Evolutionary conservation across 2,888 invertebrate genomes (phyloP), one percentile per base, ranked within the genome.

Genomic region (Patella ulyssiponensis): DNA sequence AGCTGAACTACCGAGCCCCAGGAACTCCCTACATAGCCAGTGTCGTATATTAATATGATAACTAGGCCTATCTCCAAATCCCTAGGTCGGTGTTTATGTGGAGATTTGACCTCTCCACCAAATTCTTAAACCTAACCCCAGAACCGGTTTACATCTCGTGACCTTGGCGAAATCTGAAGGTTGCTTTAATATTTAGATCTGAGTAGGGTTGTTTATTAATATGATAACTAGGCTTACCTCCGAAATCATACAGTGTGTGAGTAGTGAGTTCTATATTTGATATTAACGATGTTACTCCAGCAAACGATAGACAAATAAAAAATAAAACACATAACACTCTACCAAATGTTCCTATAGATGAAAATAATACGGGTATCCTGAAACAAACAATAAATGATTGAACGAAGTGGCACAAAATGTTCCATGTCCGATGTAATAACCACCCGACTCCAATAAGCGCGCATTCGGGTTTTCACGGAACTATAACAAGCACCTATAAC

Each of bases 211-310:
- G 54, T 17, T 3, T 17, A n/a, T 64, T 23, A 20, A 23, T 12
- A 20, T 53, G 27, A 7, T 23, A 23, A 44, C 9, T 52, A 20
- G n/a, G 79, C 85, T 81, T 86, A 88, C 89, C 71, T 44, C 88
- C 88, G 76, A 88, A 89, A 75, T 89, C 89, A 9, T 83, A 79
- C 11, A 89, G 56, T 0, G 88, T 88, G 33, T 86, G 86, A 3
- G 86, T 79, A 15, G 84, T 75, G 11, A 87, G 83, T 77, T 89
- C 88, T 73, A 89, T 80, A 73, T 86, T 87, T 2, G 90, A 82
- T 75, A 90, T 88, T 17, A 89, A 82, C 9, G 90, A 89, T n/a
- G 87, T 88, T 0, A 89, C 71, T 9, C 89, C 90, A 33, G 90
- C 89, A 73, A 88, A 86, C 0, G 88, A 86, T 27, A 90, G 81